Evolutionary conservation across 2,113 vertebrate genomes (phyloP).

Genomic region (Ctenomys sociabilis): DNA sequence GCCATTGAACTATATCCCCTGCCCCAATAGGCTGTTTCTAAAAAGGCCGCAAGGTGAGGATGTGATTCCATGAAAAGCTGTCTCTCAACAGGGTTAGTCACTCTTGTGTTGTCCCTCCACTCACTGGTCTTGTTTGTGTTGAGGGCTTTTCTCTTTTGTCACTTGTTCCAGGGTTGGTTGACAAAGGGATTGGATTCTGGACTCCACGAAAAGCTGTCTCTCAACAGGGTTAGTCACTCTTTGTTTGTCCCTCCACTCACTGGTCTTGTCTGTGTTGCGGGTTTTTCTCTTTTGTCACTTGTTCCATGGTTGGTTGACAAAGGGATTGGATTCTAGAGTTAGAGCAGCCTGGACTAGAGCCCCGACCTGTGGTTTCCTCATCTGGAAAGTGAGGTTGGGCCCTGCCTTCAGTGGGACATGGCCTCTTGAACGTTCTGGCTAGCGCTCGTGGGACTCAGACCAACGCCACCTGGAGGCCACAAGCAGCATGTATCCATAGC

Average conservation of each 20-base stretch:
- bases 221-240: neutral
- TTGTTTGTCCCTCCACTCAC: neutral
- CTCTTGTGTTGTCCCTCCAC: neutral
- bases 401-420: neutral
- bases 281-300: neutral
- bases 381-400: neutral
- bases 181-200: neutral
- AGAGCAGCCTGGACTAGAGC: neutral
- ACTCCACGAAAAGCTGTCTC: neutral
- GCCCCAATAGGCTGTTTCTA: neutral
- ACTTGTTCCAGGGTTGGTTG: neutral
- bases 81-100: neutral
- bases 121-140: neutral
- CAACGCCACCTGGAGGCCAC: neutral
- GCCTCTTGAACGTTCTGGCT: too few relatives aligned
- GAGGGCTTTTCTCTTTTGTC: neutral
- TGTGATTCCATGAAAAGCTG: neutral
- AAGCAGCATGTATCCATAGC: neutral
- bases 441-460: neutral
- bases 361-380: neutral
- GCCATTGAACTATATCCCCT: neutral
- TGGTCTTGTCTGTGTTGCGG: neutral
- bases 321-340: neutral
- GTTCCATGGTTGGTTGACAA: neutral
- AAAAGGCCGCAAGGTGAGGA: conserved; percentile 46